Conservation (phyloP, 2,888 invertebrate species). For the Drosophila meridiana region DNA sequence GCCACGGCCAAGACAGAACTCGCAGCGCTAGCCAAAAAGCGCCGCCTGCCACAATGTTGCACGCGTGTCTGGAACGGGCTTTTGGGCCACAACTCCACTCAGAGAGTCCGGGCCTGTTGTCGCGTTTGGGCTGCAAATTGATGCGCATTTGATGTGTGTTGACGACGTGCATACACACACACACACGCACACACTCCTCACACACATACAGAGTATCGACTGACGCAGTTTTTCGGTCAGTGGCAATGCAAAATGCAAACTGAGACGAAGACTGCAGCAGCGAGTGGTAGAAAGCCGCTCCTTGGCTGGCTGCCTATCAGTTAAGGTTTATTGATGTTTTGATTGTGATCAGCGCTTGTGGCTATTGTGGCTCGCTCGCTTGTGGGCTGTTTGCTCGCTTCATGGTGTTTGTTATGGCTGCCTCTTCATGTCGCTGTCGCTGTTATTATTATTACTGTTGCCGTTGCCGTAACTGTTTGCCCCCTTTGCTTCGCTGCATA, state of each 20-base stretch:
- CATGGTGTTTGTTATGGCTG: conserved; percentile 71
- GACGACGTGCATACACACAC: conserved; percentile 48
- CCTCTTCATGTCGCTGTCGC: conserved; percentile 52
- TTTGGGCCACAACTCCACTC: conserved; percentile 13
- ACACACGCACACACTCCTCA: neutral
- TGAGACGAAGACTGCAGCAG: conserved; percentile 1
- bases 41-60: conserved; percentile 53
- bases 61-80: conserved; percentile 61
- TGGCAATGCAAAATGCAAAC: conserved; percentile 53
- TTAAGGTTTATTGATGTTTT: conserved; percentile 81
- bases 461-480: conserved; percentile 7
- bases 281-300: conserved; percentile 26
- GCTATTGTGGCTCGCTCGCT: conserved; percentile 54
- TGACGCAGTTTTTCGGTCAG: conserved; percentile 49
- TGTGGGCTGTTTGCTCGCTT: conserved; percentile 29
- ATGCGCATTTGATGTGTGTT: conserved; percentile 75
- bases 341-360: conserved; percentile 76
- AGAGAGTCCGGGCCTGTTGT: conserved; percentile 51
- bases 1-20: conserved; percentile 54
- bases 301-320: conserved; percentile 61
- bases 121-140: conserved; percentile 69
- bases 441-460: conserved; percentile 35
- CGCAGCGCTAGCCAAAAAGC: conserved; percentile 33
- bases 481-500: neutral
- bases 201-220: neutral